phyloP scores from a whole-genome alignment of 2,113 vertebrate genomes.

The Phainopepla nitens region DNA sequence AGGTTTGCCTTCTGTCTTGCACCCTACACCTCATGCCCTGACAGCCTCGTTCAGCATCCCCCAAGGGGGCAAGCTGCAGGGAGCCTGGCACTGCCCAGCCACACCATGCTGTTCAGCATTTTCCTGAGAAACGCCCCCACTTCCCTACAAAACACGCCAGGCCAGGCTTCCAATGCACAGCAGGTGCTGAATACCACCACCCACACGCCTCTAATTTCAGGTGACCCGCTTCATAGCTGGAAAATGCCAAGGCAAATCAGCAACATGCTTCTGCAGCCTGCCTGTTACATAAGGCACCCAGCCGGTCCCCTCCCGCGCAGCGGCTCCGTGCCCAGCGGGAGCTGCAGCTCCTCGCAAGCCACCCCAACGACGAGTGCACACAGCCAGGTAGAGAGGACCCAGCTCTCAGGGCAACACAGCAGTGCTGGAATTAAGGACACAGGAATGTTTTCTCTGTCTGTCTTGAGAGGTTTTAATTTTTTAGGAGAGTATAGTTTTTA shows the following conservation, averaged over 20 bases:
- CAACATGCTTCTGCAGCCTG: not conserved
- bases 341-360: not conserved
- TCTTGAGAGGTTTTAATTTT: too few species aligned
- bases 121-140: not conserved
- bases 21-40: not conserved
- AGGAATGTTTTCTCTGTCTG: too few species aligned
- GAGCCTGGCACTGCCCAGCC: not conserved
- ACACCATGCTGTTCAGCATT: not conserved
- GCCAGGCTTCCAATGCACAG: not conserved
- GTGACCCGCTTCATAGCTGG: constrained; percentile 35
- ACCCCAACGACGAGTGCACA: not conserved
- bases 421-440: too few species aligned
- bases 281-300: not conserved
- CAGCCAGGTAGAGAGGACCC: not conserved
- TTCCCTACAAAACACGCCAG: not conserved
- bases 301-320: not conserved
- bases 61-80: not conserved
- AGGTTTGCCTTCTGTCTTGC: not conserved
- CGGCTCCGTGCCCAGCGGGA: not conserved
- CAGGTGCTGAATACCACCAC: constrained; percentile 20
- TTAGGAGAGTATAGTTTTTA: too few species aligned
- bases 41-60: fast-evolving
- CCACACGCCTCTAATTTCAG: constrained; percentile 29
- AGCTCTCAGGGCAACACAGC: too few species aligned
- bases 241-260: constrained; percentile 30